Base-by-base conservation (phyloP, 2,113 vertebrate species). In the Riparia riparia region DNA sequence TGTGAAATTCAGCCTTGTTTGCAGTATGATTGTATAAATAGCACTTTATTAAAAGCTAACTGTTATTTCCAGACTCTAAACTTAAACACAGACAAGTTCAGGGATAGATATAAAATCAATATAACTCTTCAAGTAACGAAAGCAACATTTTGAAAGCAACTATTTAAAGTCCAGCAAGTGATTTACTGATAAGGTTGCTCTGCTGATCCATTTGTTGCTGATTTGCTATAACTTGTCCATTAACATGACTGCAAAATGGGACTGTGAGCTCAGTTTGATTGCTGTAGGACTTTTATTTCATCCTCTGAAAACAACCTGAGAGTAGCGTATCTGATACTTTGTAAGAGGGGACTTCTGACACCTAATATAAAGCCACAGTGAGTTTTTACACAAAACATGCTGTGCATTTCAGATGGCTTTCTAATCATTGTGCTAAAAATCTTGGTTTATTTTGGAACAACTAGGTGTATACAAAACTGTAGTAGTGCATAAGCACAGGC, bases 21-120 rank as follows among this genome's bases (percentile, higher is more conserved):
- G 74, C 91, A 82, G 77, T 91, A 83, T 86, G 88, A 93, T 97
- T 96, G 88, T 83, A 93, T 94, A 96, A 94, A 95, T 63, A 89
- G 53, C 74, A 79, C 82, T 96, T 96, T 87, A 96, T 96, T 97
- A 92, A 95, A 96, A 94, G 41, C 82, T 91, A 77, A 77, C 78
- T 95, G 57, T 92, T 94, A 84, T 81, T 95, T 39, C 14, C 51
- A 82, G 71, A 86, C 69, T 85, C 82, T 87, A 65, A 95, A 89
- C 56, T 95, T 85, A 90, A 91, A 91, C 83, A 71, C 16, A 86
- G 69, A 24, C 76, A 90, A 72, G 60, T 90, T 90, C 73, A 94
- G 57, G 57, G 69, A 74, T 61, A 84, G 72, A 92, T 92, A 68
- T 83, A 84, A 95, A 96, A 96, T 96, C 92, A 93, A 84, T 95